Conservation (phyloP, 2,888 invertebrate species). For the Eugnorisma glareosa region DNA sequence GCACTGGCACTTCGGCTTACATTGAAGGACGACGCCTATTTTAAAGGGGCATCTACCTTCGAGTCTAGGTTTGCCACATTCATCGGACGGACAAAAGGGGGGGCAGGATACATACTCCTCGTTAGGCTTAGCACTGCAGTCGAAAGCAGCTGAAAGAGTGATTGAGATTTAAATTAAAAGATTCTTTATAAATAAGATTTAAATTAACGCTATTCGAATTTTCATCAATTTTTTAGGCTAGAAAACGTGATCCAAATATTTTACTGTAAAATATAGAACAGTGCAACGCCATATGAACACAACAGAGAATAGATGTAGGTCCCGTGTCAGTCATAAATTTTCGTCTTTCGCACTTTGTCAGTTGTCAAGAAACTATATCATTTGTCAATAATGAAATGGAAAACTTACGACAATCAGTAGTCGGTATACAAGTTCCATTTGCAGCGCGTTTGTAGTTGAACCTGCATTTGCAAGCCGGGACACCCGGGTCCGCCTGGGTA, state of each 20-base stretch:
- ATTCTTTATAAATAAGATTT: too few species aligned
- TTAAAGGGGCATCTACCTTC: slow-evolving; percentile 70
- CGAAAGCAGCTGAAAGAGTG: slow-evolving; percentile 70
- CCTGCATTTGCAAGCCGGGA: slow-evolving; percentile 72
- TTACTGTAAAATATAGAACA: background rate
- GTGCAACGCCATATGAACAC: too few species aligned
- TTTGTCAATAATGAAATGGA: too few species aligned
- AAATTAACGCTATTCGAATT: too few species aligned
- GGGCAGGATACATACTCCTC: slow-evolving; percentile 75
- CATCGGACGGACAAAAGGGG: slow-evolving; percentile 72
- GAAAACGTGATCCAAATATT: background rate
- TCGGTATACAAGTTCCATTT: slow-evolving; percentile 74
- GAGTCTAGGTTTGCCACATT: slow-evolving; percentile 70
- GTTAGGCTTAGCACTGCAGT: slow-evolving; percentile 67
- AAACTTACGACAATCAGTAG: slow-evolving; percentile 74
- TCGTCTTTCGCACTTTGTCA: background rate
- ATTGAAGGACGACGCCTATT: slow-evolving; percentile 66
- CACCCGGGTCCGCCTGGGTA: slow-evolving; percentile 59
- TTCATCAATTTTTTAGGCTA: too few species aligned
- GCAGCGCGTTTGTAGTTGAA: slow-evolving; percentile 71
- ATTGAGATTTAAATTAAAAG: too few species aligned
- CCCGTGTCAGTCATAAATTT: background rate
- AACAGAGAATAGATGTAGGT: background rate
- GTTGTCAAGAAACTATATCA: too few species aligned
- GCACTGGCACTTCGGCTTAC: slow-evolving; percentile 74